These are phyloP conservation scores for Uloborus diversus DNA, from an alignment of 1,140 invertebrate species.

Conservation along the genomic window DNA sequence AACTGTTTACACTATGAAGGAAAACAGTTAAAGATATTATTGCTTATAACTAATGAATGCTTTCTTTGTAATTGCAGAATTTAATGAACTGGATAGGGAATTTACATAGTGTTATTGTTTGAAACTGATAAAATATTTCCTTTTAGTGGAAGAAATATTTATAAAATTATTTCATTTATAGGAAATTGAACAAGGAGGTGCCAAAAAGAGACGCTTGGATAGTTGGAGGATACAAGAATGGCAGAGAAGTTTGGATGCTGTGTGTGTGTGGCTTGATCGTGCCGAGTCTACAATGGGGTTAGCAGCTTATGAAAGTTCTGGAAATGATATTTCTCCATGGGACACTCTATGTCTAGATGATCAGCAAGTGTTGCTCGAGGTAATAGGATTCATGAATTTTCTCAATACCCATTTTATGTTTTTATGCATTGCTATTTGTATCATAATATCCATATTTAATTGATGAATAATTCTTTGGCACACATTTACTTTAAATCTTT, in stretches of 20 bases:
- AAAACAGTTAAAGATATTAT: too few relatives aligned
- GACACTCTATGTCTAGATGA: constrained; percentile 72
- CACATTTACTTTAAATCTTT: too few relatives aligned
- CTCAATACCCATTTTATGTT: neutral
- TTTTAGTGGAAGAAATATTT: too few relatives aligned
- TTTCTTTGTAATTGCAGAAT: too few relatives aligned
- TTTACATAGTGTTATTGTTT: too few relatives aligned
- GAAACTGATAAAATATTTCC: too few relatives aligned
- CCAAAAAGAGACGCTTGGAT: constrained; percentile 66
- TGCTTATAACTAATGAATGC: too few relatives aligned
- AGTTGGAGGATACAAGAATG: constrained; percentile 68
- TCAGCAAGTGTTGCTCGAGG: constrained; percentile 71
- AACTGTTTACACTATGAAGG: too few relatives aligned
- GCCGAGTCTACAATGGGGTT: constrained; percentile 69
- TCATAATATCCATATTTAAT: too few relatives aligned
- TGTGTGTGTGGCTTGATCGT: constrained; percentile 72
- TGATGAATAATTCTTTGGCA: too few relatives aligned
- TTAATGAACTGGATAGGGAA: too few relatives aligned
- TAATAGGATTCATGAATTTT: constrained; percentile 11
- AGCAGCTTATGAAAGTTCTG: constrained; percentile 65
- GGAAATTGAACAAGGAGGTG: constrained; percentile 49
- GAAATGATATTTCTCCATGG: constrained; percentile 63
- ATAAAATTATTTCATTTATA: neutral
- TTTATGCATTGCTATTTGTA: too few relatives aligned
- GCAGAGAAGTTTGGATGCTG: constrained; percentile 67